Evolutionary conservation across 2,888 invertebrate species (phyloP), one percentile per base, ranked within the genome.

Genomic region (Craniophora ligustri): DNA sequence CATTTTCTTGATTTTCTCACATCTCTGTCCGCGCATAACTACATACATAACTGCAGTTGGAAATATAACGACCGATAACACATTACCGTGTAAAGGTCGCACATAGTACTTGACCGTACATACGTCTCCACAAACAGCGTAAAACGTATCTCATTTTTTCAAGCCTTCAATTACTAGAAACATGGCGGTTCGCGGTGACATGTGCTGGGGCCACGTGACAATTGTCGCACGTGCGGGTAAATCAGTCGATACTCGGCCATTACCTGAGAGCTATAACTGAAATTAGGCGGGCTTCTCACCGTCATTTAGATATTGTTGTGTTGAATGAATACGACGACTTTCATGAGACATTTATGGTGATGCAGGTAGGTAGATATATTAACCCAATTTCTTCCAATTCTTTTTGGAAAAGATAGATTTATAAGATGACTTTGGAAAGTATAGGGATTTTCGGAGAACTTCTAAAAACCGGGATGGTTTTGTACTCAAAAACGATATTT

Each of bases 131-230:
- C 39, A 44, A 48, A 21, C 47, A 44, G 18, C 48, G 68, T 67
- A 62, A 53, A 67, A 62, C 32, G 47, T 47, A 60, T 35, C 18
- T 67, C 16, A 54, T 48, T 76, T 77, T 75, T 74, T 70, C 44
- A 65, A 68, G 50, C 65, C 67, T 64, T 71, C 74, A 77, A 73
- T 78, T 80, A 78, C 67, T 64, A 59, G 51, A 63, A 81, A 76
- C 71, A 75, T 69, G 68, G 72, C 53, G 55, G 72, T 39, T 67
- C 59, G 66, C 66, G 64, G 67, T 68, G 70, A 75, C 81, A 78
- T 80, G 78, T 75, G 81, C 69, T 16, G 16, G 19, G 13, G 72
- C 63, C 81, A 82, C 82, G 82, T 82, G 82, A 81, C 51, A 19
- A 5, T 40, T 38, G 31, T 18, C 38, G 64, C 81, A 82, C 81